Evolutionary conservation across 2,888 invertebrate species (phyloP).

Genomic region (Crocallis elinguaria): DNA sequence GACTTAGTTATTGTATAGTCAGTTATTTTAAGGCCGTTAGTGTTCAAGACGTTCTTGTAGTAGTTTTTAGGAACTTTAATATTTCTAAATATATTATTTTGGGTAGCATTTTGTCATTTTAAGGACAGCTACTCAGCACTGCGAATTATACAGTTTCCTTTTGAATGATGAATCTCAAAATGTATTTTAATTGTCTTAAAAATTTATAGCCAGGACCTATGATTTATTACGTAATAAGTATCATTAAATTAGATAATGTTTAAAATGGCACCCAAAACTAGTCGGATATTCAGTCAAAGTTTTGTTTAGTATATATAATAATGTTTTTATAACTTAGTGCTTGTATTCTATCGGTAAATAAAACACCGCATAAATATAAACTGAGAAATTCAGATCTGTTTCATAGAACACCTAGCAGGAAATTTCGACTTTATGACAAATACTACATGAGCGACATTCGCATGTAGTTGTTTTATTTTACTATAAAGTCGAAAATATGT

Average conservation of each 20-base stretch:
- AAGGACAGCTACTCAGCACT: too few species aligned
- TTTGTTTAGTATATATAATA: constrained; percentile 5
- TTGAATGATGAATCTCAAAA: neutral
- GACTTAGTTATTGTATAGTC: neutral
- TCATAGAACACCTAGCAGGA: neutral
- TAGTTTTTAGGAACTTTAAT: too few species aligned
- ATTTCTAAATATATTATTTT: too few species aligned
- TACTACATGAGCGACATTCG: neutral
- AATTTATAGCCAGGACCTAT: too few species aligned
- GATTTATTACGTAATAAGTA: too few species aligned
- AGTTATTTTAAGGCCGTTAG: neutral
- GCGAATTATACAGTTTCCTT: neutral
- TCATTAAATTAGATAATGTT: neutral
- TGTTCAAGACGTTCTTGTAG: neutral
- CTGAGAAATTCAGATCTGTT: neutral
- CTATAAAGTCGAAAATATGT: neutral
- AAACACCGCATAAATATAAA: constrained; percentile 1
- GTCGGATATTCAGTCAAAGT: neutral
- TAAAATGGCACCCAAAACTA: neutral
- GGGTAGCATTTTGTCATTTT: too few species aligned
- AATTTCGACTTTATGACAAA: neutral
- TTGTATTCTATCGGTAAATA: constrained; percentile 14
- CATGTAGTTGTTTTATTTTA: neutral
- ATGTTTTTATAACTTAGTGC: constrained; percentile 9
- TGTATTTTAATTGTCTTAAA: too few species aligned